A percentile compares a stretch with the other conserved stretches of the same genome.
Conservation (phyloP, 1,140 invertebrate genomes). For the Pseudomyrmex cubaensis region DNA sequence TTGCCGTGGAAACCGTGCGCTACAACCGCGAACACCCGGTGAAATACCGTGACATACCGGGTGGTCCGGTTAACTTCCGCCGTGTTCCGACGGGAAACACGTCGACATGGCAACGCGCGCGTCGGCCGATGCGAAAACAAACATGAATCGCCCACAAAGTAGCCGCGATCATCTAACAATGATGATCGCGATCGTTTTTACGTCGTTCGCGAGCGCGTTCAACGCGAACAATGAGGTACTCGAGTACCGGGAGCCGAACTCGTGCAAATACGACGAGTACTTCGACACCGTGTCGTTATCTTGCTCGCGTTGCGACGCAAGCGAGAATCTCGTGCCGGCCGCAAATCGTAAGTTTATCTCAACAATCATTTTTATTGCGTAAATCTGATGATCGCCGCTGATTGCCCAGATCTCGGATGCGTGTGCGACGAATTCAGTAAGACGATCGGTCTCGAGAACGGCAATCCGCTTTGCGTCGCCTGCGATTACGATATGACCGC, state of each 20-base stretch:
- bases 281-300: slow-evolving; percentile 29
- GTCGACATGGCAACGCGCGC: slow-evolving; percentile 27
- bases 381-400: not conserved
- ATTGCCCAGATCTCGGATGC: slow-evolving; percentile 8
- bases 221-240: slow-evolving; percentile 10
- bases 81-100: not conserved
- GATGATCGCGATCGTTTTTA: slow-evolving; percentile 14
- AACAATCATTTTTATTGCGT: not conserved
- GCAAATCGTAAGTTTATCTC: slow-evolving; percentile 14
- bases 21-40: too few species aligned
- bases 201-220: slow-evolving; percentile 13
- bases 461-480: slow-evolving; percentile 73
- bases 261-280: slow-evolving; percentile 25
- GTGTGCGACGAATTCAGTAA: slow-evolving; percentile 71
- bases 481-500: slow-evolving; percentile 76
- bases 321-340: slow-evolving; percentile 24
- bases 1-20: not conserved
- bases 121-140: slow-evolving; percentile 14
- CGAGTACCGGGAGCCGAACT: slow-evolving; percentile 7
- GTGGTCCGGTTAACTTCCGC: not conserved
- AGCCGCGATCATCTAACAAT: not conserved
- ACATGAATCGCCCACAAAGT: slow-evolving; percentile 21
- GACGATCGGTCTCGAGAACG: slow-evolving; percentile 71
- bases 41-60: slow-evolving; percentile 10
- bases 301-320: slow-evolving; percentile 28